These are phyloP conservation scores for Colletes latitarsis DNA, from an alignment of 1,140 invertebrate genomes.

Conservation along the genomic window DNA sequence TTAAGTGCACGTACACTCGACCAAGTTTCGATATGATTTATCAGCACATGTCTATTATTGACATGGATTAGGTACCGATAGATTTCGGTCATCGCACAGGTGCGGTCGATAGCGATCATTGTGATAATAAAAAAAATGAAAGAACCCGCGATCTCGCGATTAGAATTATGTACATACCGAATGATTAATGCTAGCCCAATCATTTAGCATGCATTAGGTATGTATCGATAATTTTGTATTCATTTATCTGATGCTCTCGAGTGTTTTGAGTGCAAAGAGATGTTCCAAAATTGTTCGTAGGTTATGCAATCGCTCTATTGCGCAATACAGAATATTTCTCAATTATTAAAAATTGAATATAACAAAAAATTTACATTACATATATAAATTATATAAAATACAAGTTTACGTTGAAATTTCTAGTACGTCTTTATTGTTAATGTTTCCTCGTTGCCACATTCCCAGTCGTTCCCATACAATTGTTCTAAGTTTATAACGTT, in stretches of 20 bases:
- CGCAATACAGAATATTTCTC: not conserved
- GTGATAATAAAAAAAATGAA: constrained; percentile 10
- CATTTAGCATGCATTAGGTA: not conserved
- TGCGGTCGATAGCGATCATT: constrained; percentile 13
- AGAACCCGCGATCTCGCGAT: constrained; percentile 1
- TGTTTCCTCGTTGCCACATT: no score
- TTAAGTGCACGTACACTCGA: not conserved
- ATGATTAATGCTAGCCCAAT: not conserved
- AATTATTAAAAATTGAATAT: not conserved
- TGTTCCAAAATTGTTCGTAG: not conserved
- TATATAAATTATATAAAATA: no score
- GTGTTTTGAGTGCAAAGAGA: not conserved
- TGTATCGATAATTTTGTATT: not conserved
- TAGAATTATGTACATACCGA: constrained; percentile 9
- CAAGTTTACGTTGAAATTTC: no score
- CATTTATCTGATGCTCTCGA: constrained; percentile 10
- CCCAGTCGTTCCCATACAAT: no score
- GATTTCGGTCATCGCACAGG: constrained; percentile 8
- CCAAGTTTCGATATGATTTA: not conserved
- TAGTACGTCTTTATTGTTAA: no score
- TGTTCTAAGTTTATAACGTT: no score
- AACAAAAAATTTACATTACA: no score
- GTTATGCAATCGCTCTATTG: not conserved
- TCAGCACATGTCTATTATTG: constrained; percentile 4
- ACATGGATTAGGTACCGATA: not conserved